Evolutionary conservation across 92 coral and sea anemone genomes (phyloP).

Genomic region (Parazoanthus darwini): DNA sequence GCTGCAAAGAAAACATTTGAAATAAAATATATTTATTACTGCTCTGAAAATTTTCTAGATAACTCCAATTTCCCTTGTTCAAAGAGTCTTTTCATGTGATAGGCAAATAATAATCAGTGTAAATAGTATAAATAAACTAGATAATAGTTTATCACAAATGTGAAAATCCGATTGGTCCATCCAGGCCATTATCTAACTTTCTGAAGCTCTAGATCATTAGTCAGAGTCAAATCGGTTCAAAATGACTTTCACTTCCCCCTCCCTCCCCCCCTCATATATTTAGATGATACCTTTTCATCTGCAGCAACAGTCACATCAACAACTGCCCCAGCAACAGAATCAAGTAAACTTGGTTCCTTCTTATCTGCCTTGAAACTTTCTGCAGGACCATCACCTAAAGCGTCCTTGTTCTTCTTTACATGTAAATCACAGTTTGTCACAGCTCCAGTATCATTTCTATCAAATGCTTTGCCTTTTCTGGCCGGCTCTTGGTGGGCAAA

Average conservation of each 20-base stretch:
- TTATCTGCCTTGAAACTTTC: background rate
- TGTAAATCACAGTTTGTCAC: background rate
- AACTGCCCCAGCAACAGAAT: slow-evolving; percentile 18
- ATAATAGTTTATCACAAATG: too few species aligned
- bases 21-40: background rate
- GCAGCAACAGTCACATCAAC: slow-evolving; percentile 88
- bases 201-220: too few species aligned
- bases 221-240: too few species aligned
- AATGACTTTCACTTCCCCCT: too few species aligned
- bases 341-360: slow-evolving; percentile 33
- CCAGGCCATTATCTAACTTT: too few species aligned
- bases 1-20: slow-evolving; percentile 4
- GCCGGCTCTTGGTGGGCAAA: background rate
- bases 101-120: too few species aligned
- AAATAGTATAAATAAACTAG: too few species aligned
- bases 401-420: background rate
- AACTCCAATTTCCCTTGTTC: background rate
- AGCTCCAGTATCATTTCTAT: background rate
- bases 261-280: too few species aligned
- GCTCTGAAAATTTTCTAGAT: background rate
- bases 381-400: background rate
- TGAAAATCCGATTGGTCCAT: too few species aligned
- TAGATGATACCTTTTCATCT: slow-evolving; percentile 73
- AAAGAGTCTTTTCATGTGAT: background rate
- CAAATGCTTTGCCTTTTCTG: slow-evolving; percentile 3